Evolutionary conservation across 1,140 invertebrate genomes (phyloP).

Genomic region (Eciton burchellii): DNA sequence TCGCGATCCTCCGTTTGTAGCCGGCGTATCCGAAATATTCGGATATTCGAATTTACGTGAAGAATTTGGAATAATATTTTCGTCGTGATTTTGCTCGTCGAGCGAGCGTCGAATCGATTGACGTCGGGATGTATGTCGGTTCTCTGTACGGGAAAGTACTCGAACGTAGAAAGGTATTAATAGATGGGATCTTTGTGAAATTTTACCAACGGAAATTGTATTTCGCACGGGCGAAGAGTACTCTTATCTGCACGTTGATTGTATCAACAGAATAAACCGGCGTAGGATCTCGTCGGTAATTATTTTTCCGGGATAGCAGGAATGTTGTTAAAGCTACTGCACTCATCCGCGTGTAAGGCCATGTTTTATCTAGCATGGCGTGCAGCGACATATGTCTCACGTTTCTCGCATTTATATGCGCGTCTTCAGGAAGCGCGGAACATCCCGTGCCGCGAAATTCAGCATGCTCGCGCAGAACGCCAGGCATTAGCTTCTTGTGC

Average conservation of each 20-base stretch:
- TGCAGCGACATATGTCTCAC: conserved; percentile 21
- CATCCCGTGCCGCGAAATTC: not conserved
- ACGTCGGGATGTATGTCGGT: not conserved
- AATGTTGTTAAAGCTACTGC: conserved; percentile 49
- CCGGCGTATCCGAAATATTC: not conserved
- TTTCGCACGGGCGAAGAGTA: not conserved
- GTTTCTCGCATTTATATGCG: conserved; percentile 38
- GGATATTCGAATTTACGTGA: not conserved
- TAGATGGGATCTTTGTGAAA: not conserved
- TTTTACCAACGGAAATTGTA: conserved; percentile 17
- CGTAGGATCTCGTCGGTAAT: conserved; percentile 31
- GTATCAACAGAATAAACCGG: conserved; percentile 43
- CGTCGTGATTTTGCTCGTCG: no score
- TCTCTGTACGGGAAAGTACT: not conserved
- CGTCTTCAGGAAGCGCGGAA: conserved; percentile 23
- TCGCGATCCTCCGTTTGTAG: conserved; percentile 3
- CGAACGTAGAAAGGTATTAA: not conserved
- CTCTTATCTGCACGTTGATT: not conserved
- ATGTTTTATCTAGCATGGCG: conserved; percentile 5
- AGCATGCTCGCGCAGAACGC: not conserved
- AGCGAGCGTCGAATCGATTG: not conserved
- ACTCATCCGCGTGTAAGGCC: not conserved
- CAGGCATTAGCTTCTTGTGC: not conserved
- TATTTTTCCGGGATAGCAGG: conserved; percentile 42
- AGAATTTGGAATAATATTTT: no score